These are phyloP conservation scores for Cossypha caffra DNA, from an alignment of 2,797 vertebrate species.

Conservation along the genomic window DNA sequence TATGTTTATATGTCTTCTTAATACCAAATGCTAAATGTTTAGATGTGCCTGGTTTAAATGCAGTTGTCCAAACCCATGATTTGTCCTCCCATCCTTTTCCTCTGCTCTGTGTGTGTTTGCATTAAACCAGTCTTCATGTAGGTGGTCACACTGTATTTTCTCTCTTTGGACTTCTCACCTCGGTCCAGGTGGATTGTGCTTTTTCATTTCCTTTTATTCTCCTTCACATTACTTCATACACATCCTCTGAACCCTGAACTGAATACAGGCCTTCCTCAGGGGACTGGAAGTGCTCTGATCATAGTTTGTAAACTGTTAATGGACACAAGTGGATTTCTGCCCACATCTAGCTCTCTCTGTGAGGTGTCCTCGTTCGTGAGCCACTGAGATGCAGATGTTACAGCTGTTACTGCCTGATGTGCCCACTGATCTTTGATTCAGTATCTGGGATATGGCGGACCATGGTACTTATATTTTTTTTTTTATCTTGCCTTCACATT, in stretches of 20 bases:
- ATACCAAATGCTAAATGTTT: neutral
- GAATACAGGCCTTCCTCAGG: neutral
- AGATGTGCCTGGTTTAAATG: neutral
- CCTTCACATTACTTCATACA: neutral
- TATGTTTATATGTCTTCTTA: neutral
- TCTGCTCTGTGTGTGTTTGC: neutral
- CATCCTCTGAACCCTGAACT: neutral
- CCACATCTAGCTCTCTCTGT: neutral
- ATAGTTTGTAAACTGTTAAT: neutral
- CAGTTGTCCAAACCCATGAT: neutral
- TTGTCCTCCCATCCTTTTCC: neutral
- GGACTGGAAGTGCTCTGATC: neutral
- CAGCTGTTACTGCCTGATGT: neutral
- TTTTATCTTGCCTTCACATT: neutral
- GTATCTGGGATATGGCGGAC: neutral
- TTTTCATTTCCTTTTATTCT: neutral
- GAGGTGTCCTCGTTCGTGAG: rapidly evolving
- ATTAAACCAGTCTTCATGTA: neutral
- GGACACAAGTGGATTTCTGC: neutral
- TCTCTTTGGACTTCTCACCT: neutral
- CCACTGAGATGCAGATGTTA: neutral
- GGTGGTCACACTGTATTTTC: neutral
- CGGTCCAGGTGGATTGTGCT: neutral
- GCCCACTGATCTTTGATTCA: neutral
- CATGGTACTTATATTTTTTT: neutral